Percentiles rank a stretch among this genome's conserved stretches.
These are phyloP conservation scores for Callospermophilus lateralis DNA, from an alignment of 2,113 vertebrate species.

Conservation along the genomic window DNA sequence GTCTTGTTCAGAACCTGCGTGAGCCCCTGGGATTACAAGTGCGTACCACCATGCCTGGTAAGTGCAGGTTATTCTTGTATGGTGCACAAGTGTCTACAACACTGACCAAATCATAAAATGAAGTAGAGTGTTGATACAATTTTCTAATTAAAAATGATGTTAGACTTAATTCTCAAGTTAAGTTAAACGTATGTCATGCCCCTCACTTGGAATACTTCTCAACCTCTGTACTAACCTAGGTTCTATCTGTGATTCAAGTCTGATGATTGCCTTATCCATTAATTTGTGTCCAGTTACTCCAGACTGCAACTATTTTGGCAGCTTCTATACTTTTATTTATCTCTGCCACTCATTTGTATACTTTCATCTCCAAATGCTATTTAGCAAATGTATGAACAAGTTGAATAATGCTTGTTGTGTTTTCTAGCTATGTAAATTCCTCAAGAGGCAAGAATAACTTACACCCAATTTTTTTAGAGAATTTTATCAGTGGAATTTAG, in stretches of 20 bases:
- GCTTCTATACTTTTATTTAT: background rate
- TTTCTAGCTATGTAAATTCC: background rate
- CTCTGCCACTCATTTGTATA: background rate
- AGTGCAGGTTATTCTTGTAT: too few species aligned
- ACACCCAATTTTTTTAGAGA: background rate
- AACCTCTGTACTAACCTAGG: background rate
- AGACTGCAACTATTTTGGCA: background rate
- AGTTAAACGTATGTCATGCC: background rate
- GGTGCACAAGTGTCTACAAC: too few species aligned
- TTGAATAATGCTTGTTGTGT: background rate
- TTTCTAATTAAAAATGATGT: slow-evolving; percentile 1
- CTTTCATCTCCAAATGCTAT: background rate
- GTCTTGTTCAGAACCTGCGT: too few species aligned
- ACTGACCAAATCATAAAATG: too few species aligned
- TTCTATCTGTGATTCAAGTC: background rate
- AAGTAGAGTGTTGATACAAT: too few species aligned
- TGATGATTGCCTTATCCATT: background rate
- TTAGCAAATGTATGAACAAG: slow-evolving; percentile 5
- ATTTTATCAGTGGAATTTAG: slow-evolving; percentile 15
- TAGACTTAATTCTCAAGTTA: slow-evolving; percentile 27
- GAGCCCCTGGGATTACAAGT: too few species aligned
- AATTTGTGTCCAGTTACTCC: background rate
- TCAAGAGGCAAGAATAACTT: slow-evolving; percentile 20
- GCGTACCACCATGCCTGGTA: too few species aligned
- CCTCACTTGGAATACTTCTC: slow-evolving; percentile 19